Evolutionary conservation across 2,113 vertebrate species (phyloP).

Genomic region (Pelobates fuscus): DNA sequence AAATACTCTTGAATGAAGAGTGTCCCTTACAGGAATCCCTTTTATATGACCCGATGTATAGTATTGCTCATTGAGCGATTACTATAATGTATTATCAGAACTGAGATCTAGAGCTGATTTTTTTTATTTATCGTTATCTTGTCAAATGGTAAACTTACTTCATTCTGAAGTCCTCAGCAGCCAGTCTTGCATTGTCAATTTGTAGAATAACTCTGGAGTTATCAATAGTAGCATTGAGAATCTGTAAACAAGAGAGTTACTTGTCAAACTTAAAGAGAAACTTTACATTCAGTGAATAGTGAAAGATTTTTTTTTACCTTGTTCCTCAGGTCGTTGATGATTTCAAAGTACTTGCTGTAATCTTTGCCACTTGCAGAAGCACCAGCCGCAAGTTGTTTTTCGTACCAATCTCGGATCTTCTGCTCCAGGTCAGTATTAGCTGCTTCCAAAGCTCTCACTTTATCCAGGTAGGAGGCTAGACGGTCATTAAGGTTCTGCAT

Average conservation of each 20-base stretch:
- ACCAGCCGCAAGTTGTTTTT: slow-evolving; percentile 66
- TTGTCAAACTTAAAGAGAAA: too few relatives aligned
- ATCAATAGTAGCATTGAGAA: slow-evolving; percentile 61
- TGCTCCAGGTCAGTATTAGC: slow-evolving; percentile 69
- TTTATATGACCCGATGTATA: too few relatives aligned
- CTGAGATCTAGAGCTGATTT: too few relatives aligned
- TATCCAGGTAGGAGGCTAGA: slow-evolving; percentile 73
- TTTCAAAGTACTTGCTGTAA: slow-evolving; percentile 65
- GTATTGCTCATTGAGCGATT: too few relatives aligned
- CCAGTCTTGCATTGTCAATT: slow-evolving; percentile 81
- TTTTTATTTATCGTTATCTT: too few relatives aligned
- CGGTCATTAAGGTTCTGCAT: slow-evolving; percentile 80
- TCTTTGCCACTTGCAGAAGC: slow-evolving; percentile 55
- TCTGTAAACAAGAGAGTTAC: slow-evolving; percentile 59
- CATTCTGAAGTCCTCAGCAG: slow-evolving; percentile 82
- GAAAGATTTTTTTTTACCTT: slow-evolving; percentile 61
- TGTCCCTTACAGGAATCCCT: too few relatives aligned
- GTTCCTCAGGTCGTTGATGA: slow-evolving; percentile 70
- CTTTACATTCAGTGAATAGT: too few relatives aligned
- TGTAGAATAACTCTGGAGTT: slow-evolving; percentile 75
- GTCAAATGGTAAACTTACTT: too few relatives aligned
- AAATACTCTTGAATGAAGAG: too few relatives aligned
- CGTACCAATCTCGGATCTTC: slow-evolving; percentile 77
- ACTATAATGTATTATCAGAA: too few relatives aligned
- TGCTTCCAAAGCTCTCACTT: slow-evolving; percentile 68